A percentile compares a stretch with the other conserved stretches of the same genome.
Evolutionary conservation across 1,140 invertebrate species (phyloP).

Genomic region (Aphelinus certus): DNA sequence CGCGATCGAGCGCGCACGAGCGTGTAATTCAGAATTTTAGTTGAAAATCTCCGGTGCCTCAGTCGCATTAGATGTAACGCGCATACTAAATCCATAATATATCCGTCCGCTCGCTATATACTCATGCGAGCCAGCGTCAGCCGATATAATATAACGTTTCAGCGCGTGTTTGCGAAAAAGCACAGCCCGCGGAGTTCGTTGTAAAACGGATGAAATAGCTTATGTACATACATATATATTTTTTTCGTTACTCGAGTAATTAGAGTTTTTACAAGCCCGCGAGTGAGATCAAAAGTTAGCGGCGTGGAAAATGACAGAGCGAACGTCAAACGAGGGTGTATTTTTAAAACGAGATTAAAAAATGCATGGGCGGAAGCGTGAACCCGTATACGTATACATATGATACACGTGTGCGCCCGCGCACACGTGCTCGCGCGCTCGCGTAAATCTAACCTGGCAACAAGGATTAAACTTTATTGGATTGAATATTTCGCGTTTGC

Average conservation of each 20-base stretch:
- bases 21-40: background rate
- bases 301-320: background rate
- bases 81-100: background rate
- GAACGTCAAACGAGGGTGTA: background rate
- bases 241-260: conserved; percentile 22
- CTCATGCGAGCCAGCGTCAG: no score
- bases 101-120: no score
- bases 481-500: conserved; percentile 44
- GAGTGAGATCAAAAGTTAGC: conserved; percentile 11
- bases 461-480: conserved; percentile 46
- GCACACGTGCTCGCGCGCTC: background rate
- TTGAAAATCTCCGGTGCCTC: conserved; percentile 1
- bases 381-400: conserved; percentile 2
- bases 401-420: background rate
- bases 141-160: no score
- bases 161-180: no score
- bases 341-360: conserved; percentile 29
- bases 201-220: no score
- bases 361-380: conserved; percentile 5
- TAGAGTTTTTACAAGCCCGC: background rate
- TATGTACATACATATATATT: no score
- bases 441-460: conserved; percentile 36
- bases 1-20: background rate
- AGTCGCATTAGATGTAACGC: background rate
- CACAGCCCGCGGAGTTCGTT: no score